Percentiles rank a stretch among this genome's conserved stretches.
phyloP scores from a whole-genome alignment of 2,888 invertebrate species.

The Plusia festucae region DNA sequence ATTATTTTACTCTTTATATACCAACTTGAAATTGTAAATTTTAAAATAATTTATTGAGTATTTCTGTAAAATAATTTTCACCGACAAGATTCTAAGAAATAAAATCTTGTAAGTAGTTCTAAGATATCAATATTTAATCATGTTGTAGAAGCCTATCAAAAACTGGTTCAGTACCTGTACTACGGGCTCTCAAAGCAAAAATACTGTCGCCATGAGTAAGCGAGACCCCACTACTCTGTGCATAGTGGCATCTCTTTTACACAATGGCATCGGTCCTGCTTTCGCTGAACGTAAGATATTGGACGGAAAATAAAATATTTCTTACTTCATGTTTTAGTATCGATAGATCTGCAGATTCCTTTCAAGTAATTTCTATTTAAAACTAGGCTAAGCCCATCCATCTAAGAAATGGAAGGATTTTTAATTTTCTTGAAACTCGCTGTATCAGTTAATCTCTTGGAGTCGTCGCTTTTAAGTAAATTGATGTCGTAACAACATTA shows the following conservation, averaged over 20 bases:
- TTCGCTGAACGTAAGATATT: too few relatives aligned
- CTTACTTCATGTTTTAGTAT: background rate
- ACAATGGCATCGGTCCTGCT: too few relatives aligned
- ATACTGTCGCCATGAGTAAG: too few relatives aligned
- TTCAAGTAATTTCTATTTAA: constrained; percentile 13
- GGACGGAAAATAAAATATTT: background rate
- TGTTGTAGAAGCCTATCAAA: background rate
- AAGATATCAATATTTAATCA: background rate
- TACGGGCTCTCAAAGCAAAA: too few relatives aligned
- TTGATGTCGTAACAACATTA: constrained; percentile 19
- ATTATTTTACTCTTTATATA: too few relatives aligned
- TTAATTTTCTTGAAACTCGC: constrained; percentile 8
- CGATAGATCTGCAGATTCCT: background rate
- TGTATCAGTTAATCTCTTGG: constrained; percentile 16
- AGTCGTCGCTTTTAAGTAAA: constrained; percentile 42
- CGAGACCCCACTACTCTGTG: too few relatives aligned
- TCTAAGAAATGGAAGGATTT: constrained; percentile 10
- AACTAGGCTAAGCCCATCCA: constrained; percentile 14
- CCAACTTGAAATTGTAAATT: too few relatives aligned
- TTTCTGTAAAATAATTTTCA: background rate
- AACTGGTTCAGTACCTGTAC: too few relatives aligned
- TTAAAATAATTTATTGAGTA: background rate
- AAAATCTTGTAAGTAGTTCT: background rate
- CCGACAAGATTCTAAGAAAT: background rate
- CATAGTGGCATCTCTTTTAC: too few relatives aligned